Conservation (phyloP, 2,113 vertebrate species). For the Progne subis region DNA sequence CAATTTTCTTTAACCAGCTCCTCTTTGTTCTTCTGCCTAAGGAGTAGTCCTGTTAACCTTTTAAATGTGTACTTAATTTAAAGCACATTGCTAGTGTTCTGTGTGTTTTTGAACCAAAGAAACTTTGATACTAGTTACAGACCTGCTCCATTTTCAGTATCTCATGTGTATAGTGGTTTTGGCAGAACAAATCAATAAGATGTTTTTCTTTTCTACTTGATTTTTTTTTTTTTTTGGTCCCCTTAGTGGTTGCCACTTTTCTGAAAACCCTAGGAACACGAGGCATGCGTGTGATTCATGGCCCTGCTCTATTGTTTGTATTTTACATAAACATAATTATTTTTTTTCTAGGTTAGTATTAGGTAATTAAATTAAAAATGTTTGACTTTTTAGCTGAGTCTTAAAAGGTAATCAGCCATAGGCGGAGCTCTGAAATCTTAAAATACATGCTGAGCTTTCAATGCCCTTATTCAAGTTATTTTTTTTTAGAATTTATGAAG, state of each 20-base stretch:
- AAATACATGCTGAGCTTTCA: neutral
- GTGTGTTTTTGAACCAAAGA: slow-evolving; percentile 34
- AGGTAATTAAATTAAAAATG: neutral
- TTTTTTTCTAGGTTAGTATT: neutral
- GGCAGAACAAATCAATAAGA: slow-evolving; percentile 20
- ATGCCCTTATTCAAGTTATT: neutral
- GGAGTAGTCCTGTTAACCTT: slow-evolving; percentile 39
- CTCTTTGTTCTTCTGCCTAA: slow-evolving; percentile 56
- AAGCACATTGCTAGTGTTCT: slow-evolving; percentile 19
- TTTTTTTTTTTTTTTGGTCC: neutral
- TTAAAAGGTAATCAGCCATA: neutral
- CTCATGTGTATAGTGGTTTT: slow-evolving; percentile 4
- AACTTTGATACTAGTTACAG: slow-evolving; percentile 11
- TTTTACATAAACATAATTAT: neutral
- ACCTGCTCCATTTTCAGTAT: neutral
- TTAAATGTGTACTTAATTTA: slow-evolving; percentile 56
- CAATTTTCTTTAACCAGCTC: slow-evolving; percentile 30
- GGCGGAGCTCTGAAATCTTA: neutral
- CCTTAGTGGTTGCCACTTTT: neutral
- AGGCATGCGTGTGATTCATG: neutral
- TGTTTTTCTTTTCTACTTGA: neutral
- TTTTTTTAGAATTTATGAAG: neutral
- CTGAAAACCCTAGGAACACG: neutral
- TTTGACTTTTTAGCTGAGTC: neutral
- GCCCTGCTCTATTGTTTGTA: neutral